Conservation (phyloP, 1,140 invertebrate genomes). For the Nixonia krombeini region DNA sequence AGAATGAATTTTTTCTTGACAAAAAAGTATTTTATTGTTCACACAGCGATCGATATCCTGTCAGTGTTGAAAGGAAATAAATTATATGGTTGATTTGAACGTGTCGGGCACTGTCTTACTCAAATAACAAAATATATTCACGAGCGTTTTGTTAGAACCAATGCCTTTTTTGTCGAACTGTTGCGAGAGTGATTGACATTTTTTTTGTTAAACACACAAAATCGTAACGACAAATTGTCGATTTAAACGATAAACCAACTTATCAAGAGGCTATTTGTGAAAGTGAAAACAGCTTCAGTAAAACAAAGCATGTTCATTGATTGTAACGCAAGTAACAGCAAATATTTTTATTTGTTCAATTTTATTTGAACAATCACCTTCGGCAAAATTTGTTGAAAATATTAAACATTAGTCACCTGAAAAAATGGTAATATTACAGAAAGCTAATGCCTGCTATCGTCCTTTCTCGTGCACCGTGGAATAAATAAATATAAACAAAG, state of each 20-base stretch:
- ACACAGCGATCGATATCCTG: constrained; percentile 50
- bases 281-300: no score
- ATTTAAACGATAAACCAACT: no score
- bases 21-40: constrained; percentile 35
- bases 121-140: constrained; percentile 9
- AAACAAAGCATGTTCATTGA: no score
- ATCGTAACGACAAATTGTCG: no score
- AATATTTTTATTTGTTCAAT: no score
- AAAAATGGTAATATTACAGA: not conserved
- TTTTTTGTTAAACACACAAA: no score
- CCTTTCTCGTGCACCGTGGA: not conserved
- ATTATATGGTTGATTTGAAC: constrained; percentile 56
- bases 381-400: no score
- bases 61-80: constrained; percentile 24
- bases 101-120: constrained; percentile 6
- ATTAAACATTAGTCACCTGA: no score
- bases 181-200: not conserved
- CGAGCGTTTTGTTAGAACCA: not conserved
- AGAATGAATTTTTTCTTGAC: no score
- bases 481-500: constrained; percentile 32
- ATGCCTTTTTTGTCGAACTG: not conserved
- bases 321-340: no score
- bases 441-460: not conserved
- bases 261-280: no score
- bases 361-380: no score